Evolutionary conservation across 2,797 vertebrate genomes (phyloP).

Genomic region (Telmatherina bonti): DNA sequence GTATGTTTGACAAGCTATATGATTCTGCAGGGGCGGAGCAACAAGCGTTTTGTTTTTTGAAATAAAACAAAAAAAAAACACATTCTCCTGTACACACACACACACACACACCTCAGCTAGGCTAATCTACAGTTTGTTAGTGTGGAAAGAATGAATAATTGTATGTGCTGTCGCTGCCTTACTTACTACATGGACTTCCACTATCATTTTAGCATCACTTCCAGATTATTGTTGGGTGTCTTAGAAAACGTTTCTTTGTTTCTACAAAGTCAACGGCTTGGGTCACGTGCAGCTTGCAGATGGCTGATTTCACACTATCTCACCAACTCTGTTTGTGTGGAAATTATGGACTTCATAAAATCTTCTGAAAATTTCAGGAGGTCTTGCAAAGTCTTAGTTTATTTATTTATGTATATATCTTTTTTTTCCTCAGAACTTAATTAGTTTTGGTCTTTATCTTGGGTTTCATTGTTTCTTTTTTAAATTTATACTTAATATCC

Average conservation of each 20-base stretch:
- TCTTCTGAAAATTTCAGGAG: neutral
- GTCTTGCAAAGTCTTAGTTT: neutral
- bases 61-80: too few species aligned
- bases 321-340: neutral
- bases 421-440: neutral
- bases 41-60: constrained; percentile 43
- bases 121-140: constrained; percentile 39
- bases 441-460: neutral
- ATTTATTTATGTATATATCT: neutral
- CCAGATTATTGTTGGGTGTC: neutral
- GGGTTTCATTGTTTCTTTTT: neutral
- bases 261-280: constrained; percentile 21
- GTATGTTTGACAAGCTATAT: constrained; percentile 87
- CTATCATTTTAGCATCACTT: constrained; percentile 46
- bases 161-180: constrained; percentile 56
- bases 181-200: constrained; percentile 59
- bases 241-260: constrained; percentile 3
- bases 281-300: neutral
- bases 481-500: neutral
- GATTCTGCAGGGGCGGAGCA: constrained; percentile 38
- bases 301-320: neutral
- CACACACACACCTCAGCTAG: constrained; percentile 47
- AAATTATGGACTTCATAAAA: neutral
- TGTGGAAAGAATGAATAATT: constrained; percentile 29
- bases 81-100: too few species aligned